These are phyloP conservation scores for Hapalemur alaotrensis DNA, from an alignment of 2,797 vertebrate genomes.

Conservation along the genomic window DNA sequence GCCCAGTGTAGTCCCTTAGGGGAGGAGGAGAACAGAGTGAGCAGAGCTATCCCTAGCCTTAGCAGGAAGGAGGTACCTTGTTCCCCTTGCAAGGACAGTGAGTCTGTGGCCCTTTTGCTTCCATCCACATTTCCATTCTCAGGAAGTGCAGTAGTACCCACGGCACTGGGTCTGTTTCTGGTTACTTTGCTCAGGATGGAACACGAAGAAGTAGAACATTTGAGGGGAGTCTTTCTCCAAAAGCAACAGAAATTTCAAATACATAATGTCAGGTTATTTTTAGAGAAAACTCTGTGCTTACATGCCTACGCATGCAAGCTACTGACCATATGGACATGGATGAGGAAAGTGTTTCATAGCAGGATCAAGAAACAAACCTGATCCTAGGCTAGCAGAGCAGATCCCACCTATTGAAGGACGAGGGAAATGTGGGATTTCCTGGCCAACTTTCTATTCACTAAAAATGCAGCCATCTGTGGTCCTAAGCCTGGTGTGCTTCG, in stretches of 20 bases:
- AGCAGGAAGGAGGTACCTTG: not conserved
- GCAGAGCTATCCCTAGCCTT: not conserved
- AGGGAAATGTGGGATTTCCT: slow-evolving; percentile 4
- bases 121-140: not conserved
- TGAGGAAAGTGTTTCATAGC: not conserved
- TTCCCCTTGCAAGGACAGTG: not conserved
- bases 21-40: not conserved
- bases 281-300: not conserved
- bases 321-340: rapidly evolving
- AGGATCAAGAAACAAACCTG: not conserved
- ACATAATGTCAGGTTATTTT: not conserved
- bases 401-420: not conserved
- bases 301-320: not conserved
- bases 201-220: not conserved
- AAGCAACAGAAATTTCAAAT: not conserved
- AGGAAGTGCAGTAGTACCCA: not conserved
- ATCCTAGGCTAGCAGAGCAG: not conserved
- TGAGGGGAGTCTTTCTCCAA: not conserved
- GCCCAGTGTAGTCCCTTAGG: not conserved
- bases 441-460: not conserved
- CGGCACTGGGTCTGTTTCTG: not conserved
- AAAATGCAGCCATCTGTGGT: not conserved
- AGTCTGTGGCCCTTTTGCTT: not conserved
- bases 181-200: not conserved
- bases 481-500: not conserved